Evolutionary conservation across 2,113 vertebrate species (phyloP), one percentile per base, ranked within the genome.

Genomic region (Menura novaehollandiae): DNA sequence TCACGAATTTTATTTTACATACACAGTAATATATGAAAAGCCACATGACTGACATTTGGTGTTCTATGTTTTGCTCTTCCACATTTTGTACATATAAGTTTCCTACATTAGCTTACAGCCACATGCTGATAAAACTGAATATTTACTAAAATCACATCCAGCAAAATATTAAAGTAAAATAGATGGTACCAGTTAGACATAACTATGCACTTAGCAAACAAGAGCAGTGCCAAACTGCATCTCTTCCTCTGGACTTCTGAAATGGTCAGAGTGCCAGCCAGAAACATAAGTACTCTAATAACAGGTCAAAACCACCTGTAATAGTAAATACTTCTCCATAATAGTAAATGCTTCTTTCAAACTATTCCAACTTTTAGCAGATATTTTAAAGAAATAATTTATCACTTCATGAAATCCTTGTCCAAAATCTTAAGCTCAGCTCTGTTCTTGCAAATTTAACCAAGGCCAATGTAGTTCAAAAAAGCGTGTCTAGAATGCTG

Each of bases 261-360:
- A 92, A 96, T 58, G 43, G 28, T 85, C 80, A 85, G 66, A 82
- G 69, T 73, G 83, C 69, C 95, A 92, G 44, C 28, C 66, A 66
- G 82, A 96, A 95, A 83, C 4, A 3, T 33, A 56, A 17, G 18
- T 27, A 75, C 28, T 55, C 64, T 39, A 85, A 86, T 43, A 91
- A 77, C 53, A 84, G 72, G 73, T 66, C 72, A 95, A 82, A 88
- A 77, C 23, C 88, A 97, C 86, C 75, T 97, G 83, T 43, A 96
- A 91, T 33, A 95, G 77, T 62, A 93, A 62, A 87, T 79, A 87
- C 43, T 68, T n/a, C n/a, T n/a, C n/a, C n/a, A n/a, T 43, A 96
- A 91, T 33, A 95, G 77, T 62, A 93, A 62, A 87, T 79, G 85
- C 43, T 68, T 71, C 24, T 88, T 93, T 91, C 59, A 89, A 96